These are phyloP conservation scores for Eidolon dupreanum DNA, from an alignment of 2,797 vertebrate genomes.

Conservation along the genomic window DNA sequence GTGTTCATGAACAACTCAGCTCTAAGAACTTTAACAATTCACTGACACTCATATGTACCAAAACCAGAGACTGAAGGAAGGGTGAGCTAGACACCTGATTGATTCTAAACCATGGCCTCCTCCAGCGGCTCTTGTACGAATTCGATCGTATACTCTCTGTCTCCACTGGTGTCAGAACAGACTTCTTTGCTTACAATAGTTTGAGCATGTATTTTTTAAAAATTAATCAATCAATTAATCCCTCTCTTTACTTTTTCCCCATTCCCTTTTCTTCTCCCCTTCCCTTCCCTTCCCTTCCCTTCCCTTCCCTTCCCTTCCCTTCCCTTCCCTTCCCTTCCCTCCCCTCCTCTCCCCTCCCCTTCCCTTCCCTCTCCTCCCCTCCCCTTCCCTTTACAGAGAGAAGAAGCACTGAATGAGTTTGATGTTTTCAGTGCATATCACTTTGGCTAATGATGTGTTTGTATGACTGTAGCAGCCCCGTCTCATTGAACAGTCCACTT, in stretches of 20 bases:
- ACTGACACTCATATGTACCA: not conserved
- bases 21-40: not conserved
- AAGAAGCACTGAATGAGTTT: not conserved
- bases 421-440: slow-evolving; percentile 26
- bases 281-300: no score
- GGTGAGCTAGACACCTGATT: not conserved
- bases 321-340: not conserved
- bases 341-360: not conserved
- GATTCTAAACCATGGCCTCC: not conserved
- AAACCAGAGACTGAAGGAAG: not conserved
- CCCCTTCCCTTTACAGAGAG: not conserved
- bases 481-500: slow-evolving; percentile 66
- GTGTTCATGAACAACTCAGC: not conserved
- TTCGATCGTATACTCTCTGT: not conserved
- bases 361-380: accelerated
- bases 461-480: slow-evolving; percentile 5
- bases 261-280: not conserved
- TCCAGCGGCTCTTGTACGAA: not conserved
- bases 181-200: not conserved
- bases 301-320: no score
- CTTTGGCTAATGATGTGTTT: slow-evolving; percentile 74
- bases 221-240: not conserved
- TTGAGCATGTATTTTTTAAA: not conserved
- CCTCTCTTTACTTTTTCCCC: not conserved
- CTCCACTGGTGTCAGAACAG: not conserved